Base-by-base conservation (phyloP, 2,888 invertebrate genomes). In the Sphaerophoria taeniata region DNA sequence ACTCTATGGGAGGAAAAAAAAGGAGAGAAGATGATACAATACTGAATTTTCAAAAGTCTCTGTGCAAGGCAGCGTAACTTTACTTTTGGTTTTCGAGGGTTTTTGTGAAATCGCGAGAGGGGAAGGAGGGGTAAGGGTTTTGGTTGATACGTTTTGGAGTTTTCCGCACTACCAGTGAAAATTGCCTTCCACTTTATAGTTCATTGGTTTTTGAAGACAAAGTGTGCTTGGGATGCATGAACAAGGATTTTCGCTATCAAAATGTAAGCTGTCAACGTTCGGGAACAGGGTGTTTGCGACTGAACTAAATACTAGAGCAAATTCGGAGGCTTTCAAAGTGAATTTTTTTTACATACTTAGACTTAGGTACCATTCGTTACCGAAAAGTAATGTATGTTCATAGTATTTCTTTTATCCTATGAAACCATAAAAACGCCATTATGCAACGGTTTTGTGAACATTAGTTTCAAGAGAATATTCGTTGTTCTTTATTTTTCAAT, bases 181-280 rank as follows among this genome's bases (percentile, higher is more conserved):
- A 85, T 77, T 85, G 85, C 72, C 73, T 85, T 77, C 85, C 65
- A 81, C 85, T 81, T 70, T 73, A 77, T 53, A 81, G 70, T 81
- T 85, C 81, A 81, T 81, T 65, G 81, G 31, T 72, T 72, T 80
- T 76, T 60, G 63, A 56, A 61, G 45, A 61, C 24, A 24, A 24
- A 24, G 60, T 77, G 76, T 81, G 80, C 73, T 65, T 73, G 69
- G 85, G 81, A 81, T 85, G 2, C 24, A 85, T 72, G 45, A 85
- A 77, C 63, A 76, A 69, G 67, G 56, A 61, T 70, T 69, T 36
- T 67, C 65, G 65, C 2, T 6, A 49, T 4, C 7, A 12, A 47
- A 34, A 49, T 16, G 11, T 3, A 34, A 16, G 53, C 6, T 39
- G 53, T 31, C 7, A 39, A n/a, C 34, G n/a, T 49, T 6, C 24